Evolutionary conservation across 2,113 vertebrate genomes (phyloP), one percentile per base, ranked within the genome.

Genomic region (Merops nubicus): DNA sequence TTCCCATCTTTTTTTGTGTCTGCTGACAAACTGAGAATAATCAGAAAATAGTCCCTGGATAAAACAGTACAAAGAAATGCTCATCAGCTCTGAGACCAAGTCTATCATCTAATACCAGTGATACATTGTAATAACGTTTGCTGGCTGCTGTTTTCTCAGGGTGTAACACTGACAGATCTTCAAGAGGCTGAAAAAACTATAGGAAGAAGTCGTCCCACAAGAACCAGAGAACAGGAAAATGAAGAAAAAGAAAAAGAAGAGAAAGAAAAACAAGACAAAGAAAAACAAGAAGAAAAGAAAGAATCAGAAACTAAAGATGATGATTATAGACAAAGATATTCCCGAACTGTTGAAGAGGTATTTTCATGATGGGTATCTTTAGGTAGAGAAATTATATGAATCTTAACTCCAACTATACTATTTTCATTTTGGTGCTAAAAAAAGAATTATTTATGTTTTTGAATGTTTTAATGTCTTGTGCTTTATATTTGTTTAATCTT

Each of bases 171-270:
- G 95, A 99, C 99, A 42, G 99, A 99, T 98, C 99, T 99, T 96
- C 99, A 99, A 92, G 99, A 99, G 98, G 99, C 99, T 51, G 99
- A 99, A 97, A 99, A 99, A 98, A 99, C 99, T 83, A 99, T 99
- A 93, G 98, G 98, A 90, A 98, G 99, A 98, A 99, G 96, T 98
- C 99, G 99, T 80, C 72, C 99, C 81, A 93, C 96, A 8, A 98
- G 99, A 97, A 98, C 98, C 84, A 98, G 99, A 94, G 99, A 99
- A 93, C 99, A 99, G 91, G 99, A 99, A 97, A 99, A 98, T 94
- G 98, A 99, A 97, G 98, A 98, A 90, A 99, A 99, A 96, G 98
- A 99, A 95, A 99, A 99, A 93, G 98, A 99, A 56, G 98, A 98
- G 62, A 99, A 99, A 96, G 99, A 99, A 97, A 99, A 99, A 90